These are phyloP conservation scores for Parnassius glacialis DNA, from an alignment of 2,888 invertebrate genomes.

Conservation along the genomic window DNA sequence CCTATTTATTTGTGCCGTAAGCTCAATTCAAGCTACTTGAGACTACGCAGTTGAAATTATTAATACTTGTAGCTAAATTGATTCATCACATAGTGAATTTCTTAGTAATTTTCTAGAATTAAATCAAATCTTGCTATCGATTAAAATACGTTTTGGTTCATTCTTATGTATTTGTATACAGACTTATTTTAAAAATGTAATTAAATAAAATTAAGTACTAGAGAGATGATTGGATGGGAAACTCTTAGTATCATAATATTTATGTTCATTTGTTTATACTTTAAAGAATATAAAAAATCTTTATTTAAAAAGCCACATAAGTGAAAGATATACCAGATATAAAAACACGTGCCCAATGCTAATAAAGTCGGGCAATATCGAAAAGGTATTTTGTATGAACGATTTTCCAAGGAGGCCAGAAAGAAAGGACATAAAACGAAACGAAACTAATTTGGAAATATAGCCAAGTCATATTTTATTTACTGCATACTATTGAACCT, in stretches of 20 bases:
- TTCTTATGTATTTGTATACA: too few relatives aligned
- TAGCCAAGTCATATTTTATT: slow-evolving; percentile 80
- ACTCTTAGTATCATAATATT: too few relatives aligned
- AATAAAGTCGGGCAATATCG: slow-evolving; percentile 78
- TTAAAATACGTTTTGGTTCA: too few relatives aligned
- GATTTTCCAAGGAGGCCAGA: slow-evolving; percentile 70
- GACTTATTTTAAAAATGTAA: too few relatives aligned
- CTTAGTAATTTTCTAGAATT: background rate
- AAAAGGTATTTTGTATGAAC: slow-evolving; percentile 78
- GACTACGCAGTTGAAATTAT: slow-evolving; percentile 49
- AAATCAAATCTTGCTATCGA: background rate
- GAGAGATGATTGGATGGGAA: too few relatives aligned
- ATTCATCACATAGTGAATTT: slow-evolving; percentile 30
- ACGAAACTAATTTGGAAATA: slow-evolving; percentile 78
- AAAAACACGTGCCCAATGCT: slow-evolving; percentile 76
- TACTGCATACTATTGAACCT: slow-evolving; percentile 80
- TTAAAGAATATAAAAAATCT: slow-evolving; percentile 59
- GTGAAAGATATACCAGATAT: slow-evolving; percentile 73
- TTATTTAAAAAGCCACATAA: slow-evolving; percentile 64
- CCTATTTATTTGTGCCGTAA: slow-evolving; percentile 75
- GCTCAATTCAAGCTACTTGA: slow-evolving; percentile 49
- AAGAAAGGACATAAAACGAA: slow-evolving; percentile 73
- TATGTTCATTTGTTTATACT: background rate
- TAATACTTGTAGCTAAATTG: slow-evolving; percentile 36
- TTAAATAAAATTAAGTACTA: too few relatives aligned